These are phyloP conservation scores for Tetragonula clypearis DNA, from an alignment of 1,140 invertebrate species.

Conservation along the genomic window DNA sequence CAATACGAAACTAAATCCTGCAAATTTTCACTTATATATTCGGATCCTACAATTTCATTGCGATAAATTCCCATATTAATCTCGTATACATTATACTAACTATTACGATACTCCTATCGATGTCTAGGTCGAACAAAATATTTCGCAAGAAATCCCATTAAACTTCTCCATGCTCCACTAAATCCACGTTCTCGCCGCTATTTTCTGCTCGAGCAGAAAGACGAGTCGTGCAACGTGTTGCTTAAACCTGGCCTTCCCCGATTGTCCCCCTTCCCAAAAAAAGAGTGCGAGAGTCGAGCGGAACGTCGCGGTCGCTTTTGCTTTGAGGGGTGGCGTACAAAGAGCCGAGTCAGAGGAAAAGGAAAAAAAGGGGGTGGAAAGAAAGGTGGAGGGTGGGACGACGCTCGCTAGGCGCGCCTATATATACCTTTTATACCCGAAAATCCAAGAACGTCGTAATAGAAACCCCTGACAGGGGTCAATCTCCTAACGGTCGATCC, in stretches of 20 bases:
- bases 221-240: background rate
- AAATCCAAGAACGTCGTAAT: constrained; percentile 66
- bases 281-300: constrained; percentile 43
- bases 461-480: constrained; percentile 73
- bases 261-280: background rate
- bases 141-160: too few relatives aligned
- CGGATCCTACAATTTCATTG: too few relatives aligned
- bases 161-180: too few relatives aligned
- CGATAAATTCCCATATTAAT: too few relatives aligned
- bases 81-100: too few relatives aligned
- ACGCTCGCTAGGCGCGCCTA: constrained; percentile 11
- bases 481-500: constrained; percentile 71
- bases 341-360: background rate
- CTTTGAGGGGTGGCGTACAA: background rate
- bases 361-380: background rate
- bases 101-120: too few relatives aligned
- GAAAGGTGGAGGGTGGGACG: background rate
- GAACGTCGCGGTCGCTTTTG: background rate
- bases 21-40: too few relatives aligned
- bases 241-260: background rate
- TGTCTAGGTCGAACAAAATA: too few relatives aligned
- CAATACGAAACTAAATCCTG: too few relatives aligned
- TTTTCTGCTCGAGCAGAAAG: background rate
- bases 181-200: too few relatives aligned
- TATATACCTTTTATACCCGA: constrained; percentile 41